Evolutionary conservation across 2,888 invertebrate species (phyloP).

Genomic region (Amphipoea oculea): DNA sequence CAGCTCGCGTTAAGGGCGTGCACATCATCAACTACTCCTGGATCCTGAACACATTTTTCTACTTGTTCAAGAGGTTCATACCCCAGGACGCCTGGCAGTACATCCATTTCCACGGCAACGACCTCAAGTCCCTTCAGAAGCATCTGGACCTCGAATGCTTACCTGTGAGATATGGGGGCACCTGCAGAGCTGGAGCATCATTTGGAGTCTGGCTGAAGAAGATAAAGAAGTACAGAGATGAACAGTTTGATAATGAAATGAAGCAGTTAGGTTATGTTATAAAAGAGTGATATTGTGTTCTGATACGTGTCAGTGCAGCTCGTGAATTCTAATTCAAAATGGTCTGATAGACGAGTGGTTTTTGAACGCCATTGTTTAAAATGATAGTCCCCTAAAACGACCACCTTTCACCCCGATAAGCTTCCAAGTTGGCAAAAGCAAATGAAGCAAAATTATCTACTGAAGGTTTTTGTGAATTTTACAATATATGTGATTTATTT

Average conservation of each 20-base stretch:
- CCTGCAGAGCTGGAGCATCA: constrained; percentile 90
- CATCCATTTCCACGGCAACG: constrained; percentile 84
- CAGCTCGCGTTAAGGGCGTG: constrained; percentile 92
- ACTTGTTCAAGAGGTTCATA: constrained; percentile 94
- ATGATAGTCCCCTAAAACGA: background rate
- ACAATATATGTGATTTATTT: background rate
- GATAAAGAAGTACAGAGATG: constrained; percentile 86
- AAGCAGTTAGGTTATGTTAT: constrained; percentile 91
- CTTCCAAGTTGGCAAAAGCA: background rate
- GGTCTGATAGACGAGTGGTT: background rate
- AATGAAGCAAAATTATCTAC: background rate
- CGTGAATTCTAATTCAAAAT: background rate
- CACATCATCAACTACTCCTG: constrained; percentile 95
- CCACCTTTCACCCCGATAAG: background rate
- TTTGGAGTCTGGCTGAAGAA: constrained; percentile 91
- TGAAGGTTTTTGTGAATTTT: background rate
- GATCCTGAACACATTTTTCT: constrained; percentile 94
- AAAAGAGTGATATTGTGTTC: constrained; percentile 77
- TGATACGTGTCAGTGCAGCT: too few species aligned
- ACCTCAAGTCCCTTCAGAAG: constrained; percentile 83
- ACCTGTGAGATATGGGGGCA: constrained; percentile 82
- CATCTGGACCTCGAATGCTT: constrained; percentile 79
- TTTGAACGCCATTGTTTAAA: background rate
- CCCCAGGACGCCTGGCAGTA: constrained; percentile 91
- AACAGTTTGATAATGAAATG: constrained; percentile 91